Evolutionary conservation across 2,888 invertebrate genomes (phyloP).

Genomic region (Melanotus villosus): DNA sequence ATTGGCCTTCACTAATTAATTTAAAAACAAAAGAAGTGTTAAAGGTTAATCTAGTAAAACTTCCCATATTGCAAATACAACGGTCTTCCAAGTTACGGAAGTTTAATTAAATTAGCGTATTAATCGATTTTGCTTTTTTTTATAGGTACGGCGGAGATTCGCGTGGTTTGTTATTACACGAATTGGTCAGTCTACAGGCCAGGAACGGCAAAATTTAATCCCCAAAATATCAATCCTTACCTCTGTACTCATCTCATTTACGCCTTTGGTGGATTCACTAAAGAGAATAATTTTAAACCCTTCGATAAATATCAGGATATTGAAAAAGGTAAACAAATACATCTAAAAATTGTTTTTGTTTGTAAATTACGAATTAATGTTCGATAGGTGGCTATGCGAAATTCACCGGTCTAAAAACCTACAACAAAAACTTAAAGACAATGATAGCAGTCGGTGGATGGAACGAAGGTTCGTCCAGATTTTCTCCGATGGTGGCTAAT

Average conservation of each 20-base stretch:
- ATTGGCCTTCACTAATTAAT: too few relatives aligned
- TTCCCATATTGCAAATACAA: not conserved
- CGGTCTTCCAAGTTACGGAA: too few relatives aligned
- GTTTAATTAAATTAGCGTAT: too few relatives aligned
- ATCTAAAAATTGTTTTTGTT: not conserved
- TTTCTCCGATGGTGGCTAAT: conserved; percentile 91
- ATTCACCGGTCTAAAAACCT: conserved; percentile 92
- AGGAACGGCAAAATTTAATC: conserved; percentile 91
- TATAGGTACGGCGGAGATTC: conserved; percentile 74
- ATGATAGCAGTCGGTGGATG: conserved; percentile 93
- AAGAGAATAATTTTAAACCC: conserved; percentile 91
- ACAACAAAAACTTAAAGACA: conserved; percentile 92
- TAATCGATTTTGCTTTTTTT: conserved; percentile 41
- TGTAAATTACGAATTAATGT: too few relatives aligned
- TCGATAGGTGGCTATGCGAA: conserved; percentile 90
- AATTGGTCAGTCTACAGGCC: conserved; percentile 95
- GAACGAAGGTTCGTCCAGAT: conserved; percentile 92
- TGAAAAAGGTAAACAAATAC: conserved; percentile 92
- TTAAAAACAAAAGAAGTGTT: too few relatives aligned
- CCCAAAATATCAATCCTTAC: conserved; percentile 95
- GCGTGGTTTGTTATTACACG: conserved; percentile 93
- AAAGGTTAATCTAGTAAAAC: too few relatives aligned
- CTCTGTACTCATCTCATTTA: conserved; percentile 94
- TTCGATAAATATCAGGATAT: conserved; percentile 97
- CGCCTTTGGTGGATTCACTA: conserved; percentile 93